A percentile compares a stretch with the other conserved stretches of the same genome.
phyloP scores from a whole-genome alignment of 2,888 invertebrate species.

The Epiperipatus broadwayi region DNA sequence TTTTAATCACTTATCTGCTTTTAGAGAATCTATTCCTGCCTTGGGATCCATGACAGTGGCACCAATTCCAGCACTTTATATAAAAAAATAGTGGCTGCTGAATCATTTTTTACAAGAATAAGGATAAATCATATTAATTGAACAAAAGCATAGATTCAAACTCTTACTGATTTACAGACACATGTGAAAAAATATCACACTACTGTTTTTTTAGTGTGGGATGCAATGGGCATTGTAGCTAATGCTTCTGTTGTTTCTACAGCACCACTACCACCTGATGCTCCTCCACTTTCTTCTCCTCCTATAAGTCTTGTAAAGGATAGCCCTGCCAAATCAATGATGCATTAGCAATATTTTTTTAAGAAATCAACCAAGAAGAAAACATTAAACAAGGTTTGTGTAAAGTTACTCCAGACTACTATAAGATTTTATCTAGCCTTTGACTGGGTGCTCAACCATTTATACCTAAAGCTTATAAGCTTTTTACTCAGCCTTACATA shows the following conservation, averaged over 20 bases:
- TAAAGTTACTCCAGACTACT: constrained; percentile 74
- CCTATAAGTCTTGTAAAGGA: constrained; percentile 32
- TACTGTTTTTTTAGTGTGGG: constrained; percentile 43
- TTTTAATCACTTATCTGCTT: constrained; percentile 88
- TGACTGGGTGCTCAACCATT: constrained; percentile 40
- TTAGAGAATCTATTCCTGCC: constrained; percentile 88
- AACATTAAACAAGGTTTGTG: constrained; percentile 46
- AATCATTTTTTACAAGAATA: constrained; percentile 40
- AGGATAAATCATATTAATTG: constrained; percentile 81
- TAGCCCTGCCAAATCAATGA: no score
- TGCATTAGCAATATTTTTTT: constrained; percentile 75
- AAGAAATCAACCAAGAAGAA: constrained; percentile 78
- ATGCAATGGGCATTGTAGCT: constrained; percentile 9
- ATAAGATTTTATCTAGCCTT: constrained; percentile 86
- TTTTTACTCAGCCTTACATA: no score
- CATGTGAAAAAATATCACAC: constrained; percentile 89
- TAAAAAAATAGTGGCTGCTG: constrained; percentile 96
- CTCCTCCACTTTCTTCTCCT: constrained; percentile 35
- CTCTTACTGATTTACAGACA: constrained; percentile 62
- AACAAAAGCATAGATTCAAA: constrained; percentile 78
- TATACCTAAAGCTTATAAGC: no score
- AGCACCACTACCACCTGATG: constrained; percentile 40
- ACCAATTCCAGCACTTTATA: constrained; percentile 81
- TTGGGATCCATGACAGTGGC: constrained; percentile 86
- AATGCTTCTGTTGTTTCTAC: constrained; percentile 39